A percentile compares a stretch with the other conserved stretches of the same genome.
Conservation (phyloP, 2,888 invertebrate species). For the Pterostichus madidus region DNA sequence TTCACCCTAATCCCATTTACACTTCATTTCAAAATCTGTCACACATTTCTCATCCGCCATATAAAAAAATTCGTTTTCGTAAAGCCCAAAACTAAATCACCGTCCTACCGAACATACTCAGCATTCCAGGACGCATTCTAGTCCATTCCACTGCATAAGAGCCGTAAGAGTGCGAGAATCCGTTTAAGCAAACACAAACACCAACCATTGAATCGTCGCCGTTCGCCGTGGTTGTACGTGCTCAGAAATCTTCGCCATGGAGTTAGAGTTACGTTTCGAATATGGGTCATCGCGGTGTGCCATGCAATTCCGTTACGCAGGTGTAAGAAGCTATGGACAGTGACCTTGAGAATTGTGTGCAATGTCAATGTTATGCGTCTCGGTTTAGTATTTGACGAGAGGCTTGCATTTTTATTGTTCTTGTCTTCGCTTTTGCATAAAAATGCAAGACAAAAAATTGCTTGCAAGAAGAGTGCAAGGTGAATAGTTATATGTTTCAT, state of each 20-base stretch:
- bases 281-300: slow-evolving; percentile 24
- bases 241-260: slow-evolving; percentile 25
- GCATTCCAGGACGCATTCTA: slow-evolving; percentile 1
- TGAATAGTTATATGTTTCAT: too few relatives aligned
- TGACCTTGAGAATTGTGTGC: slow-evolving; percentile 10
- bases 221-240: background rate
- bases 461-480: too few relatives aligned
- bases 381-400: too few relatives aligned
- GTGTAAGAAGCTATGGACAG: slow-evolving; percentile 5
- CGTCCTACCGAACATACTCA: background rate
- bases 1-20: background rate
- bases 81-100: background rate
- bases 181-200: slow-evolving; percentile 17
- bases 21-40: background rate
- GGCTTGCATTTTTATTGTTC: too few relatives aligned
- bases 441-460: too few relatives aligned
- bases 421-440: too few relatives aligned
- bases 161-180: background rate
- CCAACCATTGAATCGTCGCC: background rate
- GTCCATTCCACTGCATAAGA: background rate
- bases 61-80: background rate
- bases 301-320: slow-evolving; percentile 34
- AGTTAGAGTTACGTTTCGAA: background rate
- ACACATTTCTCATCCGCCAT: background rate
- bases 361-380: too few relatives aligned